Conservation (phyloP, 2,888 invertebrate species). For the Acanthopleura granulata region DNA sequence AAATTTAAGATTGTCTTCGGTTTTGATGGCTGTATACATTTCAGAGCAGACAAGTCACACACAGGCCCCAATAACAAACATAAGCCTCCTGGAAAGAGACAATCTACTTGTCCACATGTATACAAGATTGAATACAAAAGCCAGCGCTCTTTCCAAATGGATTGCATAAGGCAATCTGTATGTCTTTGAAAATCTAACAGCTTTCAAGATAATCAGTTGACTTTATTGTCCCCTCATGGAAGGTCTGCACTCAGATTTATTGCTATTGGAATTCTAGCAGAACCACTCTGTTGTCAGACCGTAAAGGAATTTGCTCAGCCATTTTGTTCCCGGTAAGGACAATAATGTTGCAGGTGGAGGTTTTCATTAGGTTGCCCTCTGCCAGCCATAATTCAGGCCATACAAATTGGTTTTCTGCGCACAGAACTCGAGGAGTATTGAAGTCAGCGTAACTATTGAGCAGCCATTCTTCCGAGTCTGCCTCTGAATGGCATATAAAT, state of each 20-base stretch:
- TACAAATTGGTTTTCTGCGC: slow-evolving; percentile 15
- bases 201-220: neutral
- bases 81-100: too few relatives aligned
- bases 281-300: neutral
- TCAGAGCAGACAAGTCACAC: too few relatives aligned
- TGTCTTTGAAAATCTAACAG: too few relatives aligned
- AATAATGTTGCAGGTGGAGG: slow-evolving; percentile 13
- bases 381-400: neutral
- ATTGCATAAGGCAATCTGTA: too few relatives aligned
- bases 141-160: too few relatives aligned
- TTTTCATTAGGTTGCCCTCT: slow-evolving; percentile 13
- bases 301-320: slow-evolving; percentile 3
- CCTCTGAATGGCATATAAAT: slow-evolving; percentile 11
- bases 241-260: neutral
- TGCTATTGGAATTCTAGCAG: neutral
- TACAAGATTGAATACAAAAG: too few relatives aligned
- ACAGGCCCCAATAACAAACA: too few relatives aligned
- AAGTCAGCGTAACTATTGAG: neutral
- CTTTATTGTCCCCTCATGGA: neutral
- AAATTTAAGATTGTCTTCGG: too few relatives aligned
- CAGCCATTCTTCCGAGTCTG: neutral
- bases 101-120: too few relatives aligned
- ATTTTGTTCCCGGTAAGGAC: neutral
- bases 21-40: too few relatives aligned
- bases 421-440: neutral